Evolutionary conservation across 2,113 vertebrate species (phyloP), one percentile per base, ranked within the genome.

Genomic region (Enhydra lutris): DNA sequence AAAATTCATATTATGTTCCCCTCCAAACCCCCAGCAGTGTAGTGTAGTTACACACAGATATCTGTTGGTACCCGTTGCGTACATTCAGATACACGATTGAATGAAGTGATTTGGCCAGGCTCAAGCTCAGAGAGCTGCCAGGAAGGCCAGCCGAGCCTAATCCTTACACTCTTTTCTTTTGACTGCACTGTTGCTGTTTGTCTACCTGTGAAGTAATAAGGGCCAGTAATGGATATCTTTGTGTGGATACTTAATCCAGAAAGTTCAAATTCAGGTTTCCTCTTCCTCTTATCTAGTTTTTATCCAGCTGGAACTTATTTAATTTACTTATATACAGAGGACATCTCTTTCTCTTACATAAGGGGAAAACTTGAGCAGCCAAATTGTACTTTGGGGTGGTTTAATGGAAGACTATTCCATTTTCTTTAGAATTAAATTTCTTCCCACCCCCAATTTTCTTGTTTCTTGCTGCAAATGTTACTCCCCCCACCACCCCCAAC

Each of bases 381-480:
- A 61, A n/a, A 55, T 89, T 55, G 83, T 85, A 47, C 20, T 88
- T 88, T 81, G 24, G 45, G 71, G 9, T 83, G n/a, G 31, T 85
- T 89, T 93, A 47, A 89, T 95, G 71, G 55, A 84, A 93, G 61
- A 47, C 36, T 84, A 63, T 18, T 88, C 61, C 45, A 29, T 76
- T 96, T 82, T 88, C 34, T 69, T 84, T 93, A 84, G 55, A 92
- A 84, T 61, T 55, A 34, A 88, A 93, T 91, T 69, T 91, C 52
- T 24, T 74, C 20, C 39, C 63, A 57, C 13, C 31, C 10, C n/a
- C 79, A 61, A 52, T 36, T 50, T 94, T 96, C 14, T 98, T 96
- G 57, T 95, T 94, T 84, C 67, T 97, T 84, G 45, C 39, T 85
- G 23, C 57, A 98, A 92, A 59, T 91, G 73, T 90, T 85, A 88